Conservation (phyloP, 2,113 vertebrate genomes). For the Pandion haliaetus region DNA sequence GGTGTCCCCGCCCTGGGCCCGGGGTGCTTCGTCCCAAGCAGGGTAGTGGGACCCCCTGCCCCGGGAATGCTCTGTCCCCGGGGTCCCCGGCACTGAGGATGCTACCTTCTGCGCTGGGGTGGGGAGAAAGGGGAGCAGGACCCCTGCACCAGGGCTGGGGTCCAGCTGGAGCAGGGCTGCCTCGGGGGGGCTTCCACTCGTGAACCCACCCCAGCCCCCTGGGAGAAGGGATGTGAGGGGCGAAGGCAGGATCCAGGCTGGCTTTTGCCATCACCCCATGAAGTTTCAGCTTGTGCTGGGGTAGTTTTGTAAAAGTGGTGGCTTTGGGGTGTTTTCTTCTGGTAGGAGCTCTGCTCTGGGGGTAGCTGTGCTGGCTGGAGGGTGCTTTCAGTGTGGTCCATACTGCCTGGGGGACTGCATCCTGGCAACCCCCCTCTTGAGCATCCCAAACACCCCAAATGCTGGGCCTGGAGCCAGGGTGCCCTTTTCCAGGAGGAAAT, state of each 20-base stretch:
- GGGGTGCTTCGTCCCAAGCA: not conserved
- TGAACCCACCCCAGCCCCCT: not conserved
- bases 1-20: not conserved
- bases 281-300: not conserved
- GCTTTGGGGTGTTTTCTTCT: not conserved
- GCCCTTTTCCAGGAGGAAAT: not conserved
- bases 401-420: not conserved
- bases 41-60: not conserved
- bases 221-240: not conserved
- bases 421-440: not conserved
- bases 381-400: not conserved
- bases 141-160: not conserved
- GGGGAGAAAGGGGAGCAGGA: not conserved
- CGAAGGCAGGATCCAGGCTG: not conserved
- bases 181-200: not conserved
- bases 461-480: not conserved
- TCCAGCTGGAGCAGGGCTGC: not conserved
- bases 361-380: not conserved
- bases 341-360: not conserved
- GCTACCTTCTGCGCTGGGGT: accelerated
- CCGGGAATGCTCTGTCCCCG: not conserved
- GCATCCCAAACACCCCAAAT: not conserved
- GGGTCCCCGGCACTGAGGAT: not conserved
- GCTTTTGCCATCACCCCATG: not conserved
- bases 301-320: not conserved